Evolutionary conservation across 2,113 vertebrate genomes (phyloP).

Genomic region (Megaceryle maxima): DNA sequence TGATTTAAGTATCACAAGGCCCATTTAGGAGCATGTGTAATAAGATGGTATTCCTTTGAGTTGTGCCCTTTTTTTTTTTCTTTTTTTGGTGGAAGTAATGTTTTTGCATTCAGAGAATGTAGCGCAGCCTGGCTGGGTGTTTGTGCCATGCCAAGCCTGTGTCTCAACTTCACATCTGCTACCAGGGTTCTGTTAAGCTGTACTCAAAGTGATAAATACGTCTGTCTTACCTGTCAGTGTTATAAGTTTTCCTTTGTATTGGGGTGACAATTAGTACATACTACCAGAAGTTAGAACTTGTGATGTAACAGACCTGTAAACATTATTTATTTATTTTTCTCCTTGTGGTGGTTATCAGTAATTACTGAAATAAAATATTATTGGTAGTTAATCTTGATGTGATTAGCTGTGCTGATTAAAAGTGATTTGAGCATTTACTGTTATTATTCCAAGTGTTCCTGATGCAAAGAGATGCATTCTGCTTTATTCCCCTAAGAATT

Average conservation of each 20-base stretch:
- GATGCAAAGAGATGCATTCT: background rate
- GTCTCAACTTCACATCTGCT: background rate
- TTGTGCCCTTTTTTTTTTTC: background rate
- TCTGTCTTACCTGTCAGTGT: background rate
- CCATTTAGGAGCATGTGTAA: background rate
- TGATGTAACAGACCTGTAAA: background rate
- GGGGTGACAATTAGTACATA: background rate
- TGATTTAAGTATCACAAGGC: slow-evolving; percentile 2
- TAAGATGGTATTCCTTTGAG: background rate
- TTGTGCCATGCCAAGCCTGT: background rate
- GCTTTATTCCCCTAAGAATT: background rate
- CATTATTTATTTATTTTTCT: slow-evolving; percentile 12
- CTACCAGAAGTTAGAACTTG: slow-evolving; percentile 12
- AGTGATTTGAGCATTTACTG: background rate
- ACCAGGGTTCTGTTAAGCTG: background rate
- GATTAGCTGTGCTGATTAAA: background rate
- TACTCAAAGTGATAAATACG: background rate
- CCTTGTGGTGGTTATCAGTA: background rate
- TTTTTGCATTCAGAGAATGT: background rate
- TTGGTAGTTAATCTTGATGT: background rate
- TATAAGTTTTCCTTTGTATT: background rate
- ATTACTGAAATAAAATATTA: slow-evolving; percentile 20
- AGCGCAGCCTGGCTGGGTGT: background rate
- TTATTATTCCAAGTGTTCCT: background rate
- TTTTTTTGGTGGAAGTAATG: background rate